Evolutionary conservation across 2,113 vertebrate genomes (phyloP), one percentile per base, ranked within the genome.

Genomic region (Gasterosteus aculeatus): DNA sequence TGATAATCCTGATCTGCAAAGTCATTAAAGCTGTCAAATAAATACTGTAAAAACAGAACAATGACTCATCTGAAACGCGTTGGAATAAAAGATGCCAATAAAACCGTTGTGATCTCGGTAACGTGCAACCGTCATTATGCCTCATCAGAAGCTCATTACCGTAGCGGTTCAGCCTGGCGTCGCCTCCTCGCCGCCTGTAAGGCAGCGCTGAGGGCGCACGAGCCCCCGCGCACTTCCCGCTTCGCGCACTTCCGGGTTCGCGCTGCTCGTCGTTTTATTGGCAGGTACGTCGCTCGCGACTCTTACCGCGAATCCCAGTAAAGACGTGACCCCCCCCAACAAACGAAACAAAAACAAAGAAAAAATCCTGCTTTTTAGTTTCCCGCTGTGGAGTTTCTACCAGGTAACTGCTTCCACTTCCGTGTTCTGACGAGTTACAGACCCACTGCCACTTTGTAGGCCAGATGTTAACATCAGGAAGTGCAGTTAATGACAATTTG

Each of bases 191-290:
- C 29, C 46, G 31, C 18, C 80, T 88, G 75, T 39, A 65, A 82
- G 67, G 63, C 87, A 62, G 0, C 8, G 41, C 3, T 38, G 58
- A 60, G 84, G 82, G 70, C 10, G 44, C 1, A n/a, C 1, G 14
- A 14, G 11, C 8, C 18, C 8, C 31, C 2, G 0, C 0, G 0
- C 0, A 51, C 59, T 82, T 85, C 83, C 88, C 72, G 44, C 8
- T 57, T 57, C 3, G 31, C 47, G 22, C 10, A 51, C 62, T 82
- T 85, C 83, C 88, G 75, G 42, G 10, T 56, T 60, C 3, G 31
- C 47, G n/a, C 10, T 10, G 10, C n/a, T 22, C n/a, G 22, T 0
- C 11, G 49, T 53, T 22, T 4, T 4, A 22, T 22, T 53, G 19
- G 22, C 22, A 54, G 53, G 22, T 12, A 2, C n/a, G 3, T 12